phyloP scores from a whole-genome alignment of 1,140 invertebrate genomes.

The Drosophila lowei region DNA sequence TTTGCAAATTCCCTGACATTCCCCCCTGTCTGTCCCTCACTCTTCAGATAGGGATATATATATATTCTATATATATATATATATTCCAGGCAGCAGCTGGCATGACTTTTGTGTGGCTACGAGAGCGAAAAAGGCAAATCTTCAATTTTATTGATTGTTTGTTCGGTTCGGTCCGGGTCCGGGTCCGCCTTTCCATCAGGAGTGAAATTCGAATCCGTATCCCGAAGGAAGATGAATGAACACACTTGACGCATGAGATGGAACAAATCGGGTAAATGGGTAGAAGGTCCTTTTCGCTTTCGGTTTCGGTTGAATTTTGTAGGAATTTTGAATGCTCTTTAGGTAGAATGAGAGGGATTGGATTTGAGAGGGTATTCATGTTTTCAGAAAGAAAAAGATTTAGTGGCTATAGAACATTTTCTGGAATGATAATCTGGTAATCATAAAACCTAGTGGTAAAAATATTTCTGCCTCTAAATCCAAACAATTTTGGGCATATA shows the following conservation, averaged over 20 bases:
- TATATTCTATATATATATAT: slow-evolving; percentile 3
- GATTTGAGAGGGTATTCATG: too few relatives aligned
- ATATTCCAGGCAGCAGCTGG: slow-evolving; percentile 54
- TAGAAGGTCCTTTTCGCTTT: neutral
- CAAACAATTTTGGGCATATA: too few relatives aligned
- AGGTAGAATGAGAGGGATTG: neutral
- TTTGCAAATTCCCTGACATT: slow-evolving; percentile 73
- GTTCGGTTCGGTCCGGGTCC: slow-evolving; percentile 19
- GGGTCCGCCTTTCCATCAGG: neutral
- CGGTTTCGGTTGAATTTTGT: neutral
- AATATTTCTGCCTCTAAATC: too few relatives aligned
- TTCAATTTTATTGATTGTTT: slow-evolving; percentile 80
- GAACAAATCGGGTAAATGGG: slow-evolving; percentile 23
- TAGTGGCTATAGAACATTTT: too few relatives aligned
- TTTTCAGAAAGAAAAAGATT: too few relatives aligned
- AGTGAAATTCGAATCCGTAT: slow-evolving; percentile 36
- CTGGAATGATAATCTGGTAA: too few relatives aligned
- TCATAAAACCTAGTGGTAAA: too few relatives aligned
- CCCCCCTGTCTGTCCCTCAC: slow-evolving; percentile 29
- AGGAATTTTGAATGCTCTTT: slow-evolving; percentile 22
- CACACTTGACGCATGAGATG: slow-evolving; percentile 64
- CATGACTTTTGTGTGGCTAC: slow-evolving; percentile 69
- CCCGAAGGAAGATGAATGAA: slow-evolving; percentile 78
- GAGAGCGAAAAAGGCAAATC: slow-evolving; percentile 66
- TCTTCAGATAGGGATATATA: slow-evolving; percentile 48